phyloP scores from a whole-genome alignment of 2,888 invertebrate species.

The Julus scandinavius region DNA sequence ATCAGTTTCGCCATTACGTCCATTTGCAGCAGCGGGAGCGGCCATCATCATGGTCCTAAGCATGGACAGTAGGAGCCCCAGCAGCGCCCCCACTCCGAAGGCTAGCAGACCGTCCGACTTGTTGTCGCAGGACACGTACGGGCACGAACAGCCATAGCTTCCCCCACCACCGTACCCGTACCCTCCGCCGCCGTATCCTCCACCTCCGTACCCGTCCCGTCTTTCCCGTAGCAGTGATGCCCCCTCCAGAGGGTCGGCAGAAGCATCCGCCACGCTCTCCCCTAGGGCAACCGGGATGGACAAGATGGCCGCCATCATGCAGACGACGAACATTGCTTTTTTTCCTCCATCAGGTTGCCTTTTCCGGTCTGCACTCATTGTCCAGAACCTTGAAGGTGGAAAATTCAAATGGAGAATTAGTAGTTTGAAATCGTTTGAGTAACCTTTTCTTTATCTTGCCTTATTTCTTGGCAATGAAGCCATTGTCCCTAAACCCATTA shows the following conservation, averaged over 20 bases:
- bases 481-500: no score
- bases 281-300: neutral
- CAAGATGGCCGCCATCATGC: neutral
- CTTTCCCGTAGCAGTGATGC: slow-evolving; percentile 44
- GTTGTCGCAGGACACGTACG: slow-evolving; percentile 53
- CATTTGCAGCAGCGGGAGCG: neutral
- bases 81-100: slow-evolving; percentile 56
- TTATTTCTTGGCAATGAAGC: no score
- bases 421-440: no score
- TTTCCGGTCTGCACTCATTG: no score
- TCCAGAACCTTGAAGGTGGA: no score
- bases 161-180: slow-evolving; percentile 47
- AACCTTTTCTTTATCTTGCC: no score
- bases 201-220: slow-evolving; percentile 48
- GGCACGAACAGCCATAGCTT: slow-evolving; percentile 55
- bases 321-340: no score
- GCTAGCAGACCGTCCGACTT: slow-evolving; percentile 51
- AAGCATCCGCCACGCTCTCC: neutral
- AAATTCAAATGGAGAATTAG: no score
- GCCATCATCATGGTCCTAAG: slow-evolving; percentile 49
- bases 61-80: slow-evolving; percentile 54
- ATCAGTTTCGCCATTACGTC: neutral
- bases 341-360: no score
- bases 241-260: neutral
- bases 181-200: neutral